These are phyloP conservation scores for Phocoena sinus DNA, from an alignment of 2,113 vertebrate genomes.

Conservation along the genomic window DNA sequence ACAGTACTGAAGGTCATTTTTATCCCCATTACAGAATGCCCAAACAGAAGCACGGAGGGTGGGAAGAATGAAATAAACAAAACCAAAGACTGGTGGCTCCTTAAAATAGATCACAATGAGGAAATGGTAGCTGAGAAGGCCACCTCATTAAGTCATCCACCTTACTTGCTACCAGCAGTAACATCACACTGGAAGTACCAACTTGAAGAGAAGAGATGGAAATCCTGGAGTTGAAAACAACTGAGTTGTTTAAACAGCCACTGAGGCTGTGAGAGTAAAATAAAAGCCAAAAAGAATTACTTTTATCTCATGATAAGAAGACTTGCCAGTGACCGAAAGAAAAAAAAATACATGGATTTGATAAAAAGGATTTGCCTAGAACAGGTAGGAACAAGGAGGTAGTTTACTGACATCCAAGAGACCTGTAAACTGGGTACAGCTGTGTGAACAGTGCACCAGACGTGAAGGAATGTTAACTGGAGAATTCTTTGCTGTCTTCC, in stretches of 20 bases:
- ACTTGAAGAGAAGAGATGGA: neutral
- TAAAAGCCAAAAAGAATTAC: neutral
- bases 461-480: neutral
- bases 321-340: neutral
- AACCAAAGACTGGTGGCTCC: neutral
- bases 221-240: neutral
- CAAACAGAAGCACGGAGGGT: neutral
- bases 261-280: neutral
- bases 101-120: neutral
- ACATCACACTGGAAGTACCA: neutral
- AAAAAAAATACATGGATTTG: neutral
- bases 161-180: neutral
- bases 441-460: rapidly evolving
- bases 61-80: neutral
- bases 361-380: neutral
- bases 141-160: neutral
- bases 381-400: neutral
- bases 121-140: neutral
- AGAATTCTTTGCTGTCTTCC: neutral
- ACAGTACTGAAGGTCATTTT: neutral
- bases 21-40: neutral
- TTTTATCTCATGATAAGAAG: neutral
- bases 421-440: neutral
- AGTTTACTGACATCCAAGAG: neutral
- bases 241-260: neutral